Base-by-base conservation (phyloP, 2,113 vertebrate species). In the Ophthalmolycus amberensis region DNA sequence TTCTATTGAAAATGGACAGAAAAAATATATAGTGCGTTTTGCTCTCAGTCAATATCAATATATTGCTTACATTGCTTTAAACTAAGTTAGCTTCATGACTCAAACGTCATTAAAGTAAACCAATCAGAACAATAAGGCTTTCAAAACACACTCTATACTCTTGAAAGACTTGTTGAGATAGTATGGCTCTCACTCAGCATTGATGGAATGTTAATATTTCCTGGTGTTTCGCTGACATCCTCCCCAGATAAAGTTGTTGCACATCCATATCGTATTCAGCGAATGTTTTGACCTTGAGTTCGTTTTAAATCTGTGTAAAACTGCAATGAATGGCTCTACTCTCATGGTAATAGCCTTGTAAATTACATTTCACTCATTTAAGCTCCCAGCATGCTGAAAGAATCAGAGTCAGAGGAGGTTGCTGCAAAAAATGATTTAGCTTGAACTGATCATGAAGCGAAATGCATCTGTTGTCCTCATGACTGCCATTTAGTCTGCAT, bases 331-430 rank as follows among this genome's bases (percentile, higher is more conserved):
- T 68, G 65, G 10, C n/a, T 63, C 32, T 8, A 56, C 25, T 69
- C 46, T 75, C 52, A 29, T 79, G 40, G 32, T 75, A 67, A 75
- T 38, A 56, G 18, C 70, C 16, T 2, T 27, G 48, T 11, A 60
- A 85, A 79, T 71, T 50, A 2, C 64, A 79, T 83, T 77, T 60
- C 9, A 62, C 27, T 46, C 34, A 59, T 50, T 62, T 60, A 27
- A 58, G 48, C 63, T 44, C 10, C 60, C 9, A 5, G 42, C 20
- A 20, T 37, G 48, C 22, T 62, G 20, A 29, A 75, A 64, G 40
- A 48, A 50, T 34, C 11, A 60, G 37, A 70, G 64, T 83, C 71
- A 77, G 2, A 64, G 71, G 48, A 69, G 11, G 66, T 18, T 29
- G 18, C 46, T 37, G 42, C 42, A 70, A 34, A 5, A 3, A 34